These are phyloP conservation scores for Caenorhabditis angaria DNA, from an alignment of 2,888 invertebrate genomes.

Conservation along the genomic window DNA sequence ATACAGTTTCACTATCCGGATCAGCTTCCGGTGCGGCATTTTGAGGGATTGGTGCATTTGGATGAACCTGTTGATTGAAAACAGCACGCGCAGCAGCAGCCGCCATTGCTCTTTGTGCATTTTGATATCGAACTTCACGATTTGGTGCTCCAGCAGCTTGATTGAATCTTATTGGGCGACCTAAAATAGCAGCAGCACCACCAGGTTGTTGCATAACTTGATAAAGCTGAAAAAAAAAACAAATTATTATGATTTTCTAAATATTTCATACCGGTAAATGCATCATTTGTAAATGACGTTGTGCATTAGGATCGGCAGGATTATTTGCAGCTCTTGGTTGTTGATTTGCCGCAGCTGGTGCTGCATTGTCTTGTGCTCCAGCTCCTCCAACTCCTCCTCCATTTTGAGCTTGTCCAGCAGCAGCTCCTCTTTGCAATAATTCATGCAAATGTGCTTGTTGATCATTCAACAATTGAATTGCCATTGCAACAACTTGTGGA, in stretches of 20 bases:
- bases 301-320: background rate
- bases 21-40: background rate
- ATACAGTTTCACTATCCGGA: slow-evolving; percentile 1
- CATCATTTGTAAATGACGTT: background rate
- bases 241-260: background rate
- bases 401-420: background rate
- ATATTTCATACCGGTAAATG: background rate
- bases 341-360: background rate
- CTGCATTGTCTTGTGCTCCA: background rate
- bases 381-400: background rate
- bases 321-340: background rate
- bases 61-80: background rate
- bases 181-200: background rate
- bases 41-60: background rate
- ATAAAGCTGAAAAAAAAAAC: background rate
- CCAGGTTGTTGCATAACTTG: background rate
- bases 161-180: no score
- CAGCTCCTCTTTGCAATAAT: background rate
- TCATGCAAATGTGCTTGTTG: slow-evolving; percentile 8
- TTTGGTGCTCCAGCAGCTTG: no score
- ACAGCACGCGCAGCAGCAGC: background rate
- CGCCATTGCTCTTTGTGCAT: background rate
- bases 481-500: slow-evolving; percentile 3
- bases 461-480: slow-evolving; percentile 7
- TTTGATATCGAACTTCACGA: background rate